phyloP scores from a whole-genome alignment of 2,113 vertebrate species.

The Vulpes ferrilata region DNA sequence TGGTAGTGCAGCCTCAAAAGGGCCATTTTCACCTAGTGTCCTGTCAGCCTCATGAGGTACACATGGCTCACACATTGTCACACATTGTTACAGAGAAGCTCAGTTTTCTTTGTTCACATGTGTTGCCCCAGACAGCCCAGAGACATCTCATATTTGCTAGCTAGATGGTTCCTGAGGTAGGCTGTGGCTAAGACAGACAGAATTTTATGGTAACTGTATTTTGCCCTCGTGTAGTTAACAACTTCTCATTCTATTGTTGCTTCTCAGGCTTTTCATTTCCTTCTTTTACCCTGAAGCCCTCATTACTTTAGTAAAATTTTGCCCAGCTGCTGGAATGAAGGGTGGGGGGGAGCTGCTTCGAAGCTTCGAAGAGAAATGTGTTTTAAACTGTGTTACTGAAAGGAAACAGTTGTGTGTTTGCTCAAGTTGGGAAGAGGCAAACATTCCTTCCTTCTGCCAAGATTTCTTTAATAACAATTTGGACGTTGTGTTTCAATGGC shows the following conservation, averaged over 20 bases:
- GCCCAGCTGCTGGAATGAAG: background rate
- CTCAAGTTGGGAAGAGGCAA: slow-evolving; percentile 7
- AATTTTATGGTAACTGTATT: background rate
- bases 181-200: slow-evolving; percentile 43
- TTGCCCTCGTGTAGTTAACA: slow-evolving; percentile 22
- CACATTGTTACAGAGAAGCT: slow-evolving; percentile 7
- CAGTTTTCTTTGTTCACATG: slow-evolving; percentile 17
- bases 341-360: background rate
- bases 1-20: background rate
- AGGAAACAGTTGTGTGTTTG: background rate
- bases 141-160: background rate
- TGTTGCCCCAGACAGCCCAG: background rate
- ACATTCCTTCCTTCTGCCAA: slow-evolving; percentile 21
- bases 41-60: background rate
- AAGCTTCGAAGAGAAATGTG: slow-evolving; percentile 23
- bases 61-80: background rate
- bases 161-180: slow-evolving; percentile 26
- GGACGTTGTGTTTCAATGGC: background rate
- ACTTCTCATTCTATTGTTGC: slow-evolving; percentile 10
- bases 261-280: slow-evolving; percentile 34
- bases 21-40: background rate
- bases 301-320: slow-evolving; percentile 57
- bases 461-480: slow-evolving; percentile 28
- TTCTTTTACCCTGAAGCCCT: background rate
- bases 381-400: background rate